Conservation (phyloP, 2,888 invertebrate species). For the Pyralis farinalis region DNA sequence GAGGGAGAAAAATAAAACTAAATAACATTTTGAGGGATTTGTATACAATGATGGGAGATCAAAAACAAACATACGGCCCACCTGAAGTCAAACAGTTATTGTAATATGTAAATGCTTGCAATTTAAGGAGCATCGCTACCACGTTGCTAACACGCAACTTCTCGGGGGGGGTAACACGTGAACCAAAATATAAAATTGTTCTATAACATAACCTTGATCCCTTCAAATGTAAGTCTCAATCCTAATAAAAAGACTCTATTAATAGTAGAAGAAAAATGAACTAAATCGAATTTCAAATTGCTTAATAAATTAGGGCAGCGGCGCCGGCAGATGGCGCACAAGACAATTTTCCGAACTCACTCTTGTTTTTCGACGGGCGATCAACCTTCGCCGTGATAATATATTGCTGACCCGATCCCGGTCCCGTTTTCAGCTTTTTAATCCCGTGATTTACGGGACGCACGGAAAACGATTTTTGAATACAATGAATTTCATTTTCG, state of each 20-base stretch:
- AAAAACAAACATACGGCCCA: too few relatives aligned
- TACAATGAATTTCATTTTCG: constrained; percentile 40
- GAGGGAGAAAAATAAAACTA: too few relatives aligned
- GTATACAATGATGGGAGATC: too few relatives aligned
- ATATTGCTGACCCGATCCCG: constrained; percentile 46
- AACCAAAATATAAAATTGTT: too few relatives aligned
- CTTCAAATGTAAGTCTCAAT: too few relatives aligned
- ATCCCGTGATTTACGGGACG: constrained; percentile 50
- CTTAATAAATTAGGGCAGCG: constrained; percentile 15
- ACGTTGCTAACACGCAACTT: too few relatives aligned
- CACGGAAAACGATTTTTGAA: constrained; percentile 44
- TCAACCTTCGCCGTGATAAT: constrained; percentile 40
- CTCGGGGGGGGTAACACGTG: too few relatives aligned
- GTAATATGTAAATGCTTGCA: too few relatives aligned
- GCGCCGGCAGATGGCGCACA: constrained; percentile 32
- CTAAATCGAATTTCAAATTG: constrained; percentile 7
- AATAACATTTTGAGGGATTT: too few relatives aligned
- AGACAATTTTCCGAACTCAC: constrained; percentile 32
- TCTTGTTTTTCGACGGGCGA: constrained; percentile 35
- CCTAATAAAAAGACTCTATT: background rate
- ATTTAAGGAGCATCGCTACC: too few relatives aligned
- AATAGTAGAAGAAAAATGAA: constrained; percentile 2
- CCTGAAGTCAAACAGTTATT: too few relatives aligned
- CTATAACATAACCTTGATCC: too few relatives aligned
- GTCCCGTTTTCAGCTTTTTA: constrained; percentile 49